Conservation (phyloP, 2,888 invertebrate genomes). For the Macrosiphum euphorbiae region DNA sequence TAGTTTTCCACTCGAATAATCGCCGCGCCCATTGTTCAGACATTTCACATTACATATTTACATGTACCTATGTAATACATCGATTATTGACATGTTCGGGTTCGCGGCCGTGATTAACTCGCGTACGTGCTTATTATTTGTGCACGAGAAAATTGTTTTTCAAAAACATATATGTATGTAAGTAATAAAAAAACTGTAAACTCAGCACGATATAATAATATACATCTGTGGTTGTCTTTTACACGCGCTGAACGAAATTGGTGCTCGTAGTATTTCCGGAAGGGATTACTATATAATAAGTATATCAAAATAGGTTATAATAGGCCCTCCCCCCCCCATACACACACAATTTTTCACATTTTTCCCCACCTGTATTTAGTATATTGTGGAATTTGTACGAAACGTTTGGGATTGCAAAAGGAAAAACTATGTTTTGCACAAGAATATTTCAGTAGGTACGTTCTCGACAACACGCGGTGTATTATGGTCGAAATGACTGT, state of each 20-base stretch:
- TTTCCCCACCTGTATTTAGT: too few relatives aligned
- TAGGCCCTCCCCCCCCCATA: not conserved
- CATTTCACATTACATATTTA: constrained; percentile 12
- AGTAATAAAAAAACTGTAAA: not conserved
- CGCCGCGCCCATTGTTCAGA: constrained; percentile 27
- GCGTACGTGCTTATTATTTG: not conserved
- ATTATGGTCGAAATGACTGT: too few relatives aligned
- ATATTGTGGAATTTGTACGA: too few relatives aligned
- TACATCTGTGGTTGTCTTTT: not conserved
- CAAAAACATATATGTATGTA: not conserved
- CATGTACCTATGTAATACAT: not conserved
- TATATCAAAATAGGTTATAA: too few relatives aligned
- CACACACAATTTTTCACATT: not conserved
- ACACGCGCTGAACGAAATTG: not conserved
- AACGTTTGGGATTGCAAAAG: not conserved
- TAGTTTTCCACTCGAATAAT: constrained; percentile 42
- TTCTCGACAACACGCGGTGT: too few relatives aligned
- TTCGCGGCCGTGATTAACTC: not conserved
- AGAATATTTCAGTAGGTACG: too few relatives aligned
- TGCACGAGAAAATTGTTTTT: not conserved
- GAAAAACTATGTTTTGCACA: not conserved
- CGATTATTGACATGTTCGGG: not conserved
- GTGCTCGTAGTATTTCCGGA: not conserved
- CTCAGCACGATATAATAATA: not conserved
- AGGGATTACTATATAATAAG: not conserved